Conservation (phyloP, 2,113 vertebrate genomes). For the Naja naja region DNA sequence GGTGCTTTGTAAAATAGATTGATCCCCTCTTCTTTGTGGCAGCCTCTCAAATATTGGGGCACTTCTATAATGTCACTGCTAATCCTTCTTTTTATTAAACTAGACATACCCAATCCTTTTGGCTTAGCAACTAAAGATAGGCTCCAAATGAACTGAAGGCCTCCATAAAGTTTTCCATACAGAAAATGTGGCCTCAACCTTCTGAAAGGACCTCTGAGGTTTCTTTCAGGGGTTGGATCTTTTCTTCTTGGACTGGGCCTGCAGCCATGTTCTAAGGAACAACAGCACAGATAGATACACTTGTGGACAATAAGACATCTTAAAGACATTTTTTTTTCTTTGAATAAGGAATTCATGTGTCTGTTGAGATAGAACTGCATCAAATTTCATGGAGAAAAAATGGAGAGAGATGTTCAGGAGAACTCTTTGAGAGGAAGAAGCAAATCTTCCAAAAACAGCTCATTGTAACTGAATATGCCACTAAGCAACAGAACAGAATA, state of each 20-base stretch:
- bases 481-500: not conserved
- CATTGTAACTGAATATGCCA: not conserved
- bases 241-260: not conserved
- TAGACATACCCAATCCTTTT: no score
- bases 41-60: no score
- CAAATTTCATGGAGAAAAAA: not conserved
- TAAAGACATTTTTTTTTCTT: not conserved
- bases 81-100: no score
- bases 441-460: not conserved
- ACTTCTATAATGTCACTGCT: no score
- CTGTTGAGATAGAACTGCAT: not conserved
- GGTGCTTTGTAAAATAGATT: no score
- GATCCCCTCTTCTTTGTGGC: no score
- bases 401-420: not conserved
- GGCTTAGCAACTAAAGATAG: not conserved
- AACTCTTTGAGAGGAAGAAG: not conserved
- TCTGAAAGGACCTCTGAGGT: not conserved
- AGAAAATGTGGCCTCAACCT: not conserved
- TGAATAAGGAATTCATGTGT: not conserved
- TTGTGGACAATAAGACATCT: not conserved
- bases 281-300: not conserved
- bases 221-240: not conserved
- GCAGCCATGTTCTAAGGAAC: not conserved
- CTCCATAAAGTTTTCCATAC: not conserved
- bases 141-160: not conserved